Percentiles rank a stretch among this genome's conserved stretches.
phyloP scores from a whole-genome alignment of 2,888 invertebrate species.

The Listrodromus nycthemerus region DNA sequence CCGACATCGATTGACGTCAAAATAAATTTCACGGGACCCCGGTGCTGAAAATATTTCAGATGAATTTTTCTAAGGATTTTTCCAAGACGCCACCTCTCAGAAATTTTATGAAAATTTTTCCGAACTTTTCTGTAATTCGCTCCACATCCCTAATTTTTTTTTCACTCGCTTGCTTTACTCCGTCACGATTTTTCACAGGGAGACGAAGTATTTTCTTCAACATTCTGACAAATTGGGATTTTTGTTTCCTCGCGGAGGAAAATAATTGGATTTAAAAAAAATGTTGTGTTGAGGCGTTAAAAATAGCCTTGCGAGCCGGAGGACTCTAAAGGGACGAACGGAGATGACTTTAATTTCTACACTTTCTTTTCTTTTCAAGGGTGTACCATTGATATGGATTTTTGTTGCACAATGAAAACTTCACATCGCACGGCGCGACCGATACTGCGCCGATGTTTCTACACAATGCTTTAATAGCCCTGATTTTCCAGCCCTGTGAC shows the following conservation, averaged over 20 bases:
- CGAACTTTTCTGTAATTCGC: background rate
- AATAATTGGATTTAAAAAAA: too few relatives aligned
- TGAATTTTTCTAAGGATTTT: background rate
- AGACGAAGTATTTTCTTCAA: background rate
- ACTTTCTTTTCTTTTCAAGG: background rate
- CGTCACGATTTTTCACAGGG: background rate
- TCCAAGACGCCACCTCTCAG: background rate
- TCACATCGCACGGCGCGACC: background rate
- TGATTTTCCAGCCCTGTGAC: conserved; percentile 3
- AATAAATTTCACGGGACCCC: background rate
- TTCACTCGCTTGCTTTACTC: too few relatives aligned
- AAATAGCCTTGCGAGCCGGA: background rate
- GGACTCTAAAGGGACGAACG: background rate
- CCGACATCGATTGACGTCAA: background rate
- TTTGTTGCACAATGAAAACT: background rate
- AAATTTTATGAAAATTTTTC: background rate
- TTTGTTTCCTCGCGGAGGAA: background rate
- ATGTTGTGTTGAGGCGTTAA: background rate
- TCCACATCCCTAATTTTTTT: background rate
- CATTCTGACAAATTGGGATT: background rate
- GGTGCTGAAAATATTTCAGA: too few relatives aligned
- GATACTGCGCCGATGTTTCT: background rate
- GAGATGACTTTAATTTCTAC: background rate
- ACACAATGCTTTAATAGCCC: background rate
- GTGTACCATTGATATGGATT: background rate